Evolutionary conservation across 1,140 invertebrate genomes (phyloP).

Genomic region (Drosophila guanche): DNA sequence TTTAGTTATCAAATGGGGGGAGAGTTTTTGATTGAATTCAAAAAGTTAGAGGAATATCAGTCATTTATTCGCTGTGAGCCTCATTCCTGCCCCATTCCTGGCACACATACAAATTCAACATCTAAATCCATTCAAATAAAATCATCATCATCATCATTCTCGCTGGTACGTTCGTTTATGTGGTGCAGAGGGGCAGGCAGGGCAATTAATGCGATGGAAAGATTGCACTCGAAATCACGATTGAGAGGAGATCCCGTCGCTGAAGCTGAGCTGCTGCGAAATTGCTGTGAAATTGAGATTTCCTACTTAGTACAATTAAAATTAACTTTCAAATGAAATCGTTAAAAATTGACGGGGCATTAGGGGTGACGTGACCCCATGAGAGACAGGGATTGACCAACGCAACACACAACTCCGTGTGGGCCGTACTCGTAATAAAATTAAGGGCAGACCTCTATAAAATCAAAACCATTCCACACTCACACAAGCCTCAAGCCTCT

Average conservation of each 20-base stretch:
- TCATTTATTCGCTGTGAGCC: too few relatives aligned
- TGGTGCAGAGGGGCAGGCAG: neutral
- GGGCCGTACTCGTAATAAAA: conserved; percentile 17
- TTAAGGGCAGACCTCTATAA: neutral
- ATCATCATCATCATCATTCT: too few relatives aligned
- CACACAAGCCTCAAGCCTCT: too few relatives aligned
- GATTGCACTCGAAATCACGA: conserved; percentile 48
- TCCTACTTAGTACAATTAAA: conserved; percentile 77
- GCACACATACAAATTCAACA: too few relatives aligned
- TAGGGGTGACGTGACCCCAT: conserved; percentile 34
- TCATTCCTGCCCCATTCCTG: too few relatives aligned
- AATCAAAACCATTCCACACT: neutral
- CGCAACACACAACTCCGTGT: conserved; percentile 22
- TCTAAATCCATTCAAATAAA: too few relatives aligned
- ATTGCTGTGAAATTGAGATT: conserved; percentile 77
- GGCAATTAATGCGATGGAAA: conserved; percentile 53
- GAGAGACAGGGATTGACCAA: conserved; percentile 34
- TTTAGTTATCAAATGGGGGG: neutral
- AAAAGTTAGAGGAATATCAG: too few relatives aligned
- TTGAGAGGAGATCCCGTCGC: conserved; percentile 44
- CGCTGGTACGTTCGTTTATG: too few relatives aligned
- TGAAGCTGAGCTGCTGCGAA: conserved; percentile 58
- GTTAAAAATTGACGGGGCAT: conserved; percentile 42
- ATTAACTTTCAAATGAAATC: conserved; percentile 69
- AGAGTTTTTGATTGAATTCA: too few relatives aligned